Evolutionary conservation across 2,888 invertebrate species (phyloP).

Genomic region (Osmoderma eremita): DNA sequence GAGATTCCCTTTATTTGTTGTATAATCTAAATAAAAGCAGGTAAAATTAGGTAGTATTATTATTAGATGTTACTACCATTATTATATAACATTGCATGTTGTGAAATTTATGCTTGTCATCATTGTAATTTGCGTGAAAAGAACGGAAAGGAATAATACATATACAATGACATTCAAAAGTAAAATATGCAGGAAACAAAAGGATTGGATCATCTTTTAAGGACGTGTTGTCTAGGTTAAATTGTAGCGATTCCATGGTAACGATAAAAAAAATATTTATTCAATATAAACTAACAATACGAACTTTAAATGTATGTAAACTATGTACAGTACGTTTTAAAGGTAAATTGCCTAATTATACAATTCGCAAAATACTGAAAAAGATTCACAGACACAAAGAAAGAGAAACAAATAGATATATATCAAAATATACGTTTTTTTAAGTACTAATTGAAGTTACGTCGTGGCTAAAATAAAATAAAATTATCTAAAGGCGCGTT

Average conservation of each 20-base stretch:
- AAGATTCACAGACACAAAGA: conserved; percentile 15
- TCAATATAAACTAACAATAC: conserved; percentile 15
- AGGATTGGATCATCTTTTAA: not conserved
- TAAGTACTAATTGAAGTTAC: conserved; percentile 13
- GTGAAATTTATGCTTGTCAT: too few relatives aligned
- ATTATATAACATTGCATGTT: too few relatives aligned
- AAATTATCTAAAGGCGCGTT: not conserved
- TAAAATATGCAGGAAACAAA: not conserved
- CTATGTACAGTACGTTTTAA: conserved; percentile 22
- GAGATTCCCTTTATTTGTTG: too few relatives aligned
- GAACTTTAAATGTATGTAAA: conserved; percentile 12
- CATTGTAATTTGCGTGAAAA: too few relatives aligned
- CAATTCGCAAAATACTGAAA: conserved; percentile 27
- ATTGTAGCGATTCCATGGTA: not conserved
- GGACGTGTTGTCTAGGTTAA: not conserved
- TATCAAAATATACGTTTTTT: conserved; percentile 12
- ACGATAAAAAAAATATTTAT: conserved; percentile 32
- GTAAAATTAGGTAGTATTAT: too few relatives aligned
- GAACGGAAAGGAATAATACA: too few relatives aligned
- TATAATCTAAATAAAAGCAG: too few relatives aligned
- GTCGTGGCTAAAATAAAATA: not conserved
- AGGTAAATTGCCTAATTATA: conserved; percentile 14
- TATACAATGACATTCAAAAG: not conserved
- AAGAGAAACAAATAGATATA: conserved; percentile 13
- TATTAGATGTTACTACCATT: too few relatives aligned